Conservation (phyloP, 2,888 invertebrate species). For the Bembecia ichneumoniformis region DNA sequence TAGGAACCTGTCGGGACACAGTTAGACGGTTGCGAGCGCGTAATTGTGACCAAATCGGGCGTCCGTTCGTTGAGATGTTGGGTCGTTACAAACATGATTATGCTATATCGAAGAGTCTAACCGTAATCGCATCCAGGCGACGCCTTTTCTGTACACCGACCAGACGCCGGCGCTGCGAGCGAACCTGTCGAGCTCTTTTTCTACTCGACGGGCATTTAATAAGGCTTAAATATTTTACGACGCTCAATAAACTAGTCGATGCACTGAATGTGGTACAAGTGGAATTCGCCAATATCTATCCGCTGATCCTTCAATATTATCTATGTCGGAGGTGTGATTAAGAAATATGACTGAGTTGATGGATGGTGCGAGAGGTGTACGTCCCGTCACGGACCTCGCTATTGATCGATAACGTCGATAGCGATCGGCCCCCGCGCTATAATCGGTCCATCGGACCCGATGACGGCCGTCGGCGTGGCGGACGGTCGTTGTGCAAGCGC, state of each 20-base stretch:
- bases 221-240: slow-evolving; percentile 25
- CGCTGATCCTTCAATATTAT: not conserved
- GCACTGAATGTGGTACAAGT: not conserved
- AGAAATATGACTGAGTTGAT: slow-evolving; percentile 18
- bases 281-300: not conserved
- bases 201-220: slow-evolving; percentile 9
- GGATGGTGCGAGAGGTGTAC: slow-evolving; percentile 20
- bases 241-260: slow-evolving; percentile 5
- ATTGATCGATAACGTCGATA: slow-evolving; percentile 34
- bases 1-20: slow-evolving; percentile 11
- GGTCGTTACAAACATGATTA: slow-evolving; percentile 21
- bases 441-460: slow-evolving; percentile 8
- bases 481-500: slow-evolving; percentile 37
- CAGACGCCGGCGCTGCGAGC: slow-evolving; percentile 37
- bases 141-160: slow-evolving; percentile 37
- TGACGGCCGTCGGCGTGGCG: slow-evolving; percentile 12
- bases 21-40: slow-evolving; percentile 18
- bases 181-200: slow-evolving; percentile 34
- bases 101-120: slow-evolving; percentile 20
- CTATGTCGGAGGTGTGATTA: slow-evolving; percentile 15
- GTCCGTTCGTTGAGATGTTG: slow-evolving; percentile 5
- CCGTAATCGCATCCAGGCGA: slow-evolving; percentile 22
- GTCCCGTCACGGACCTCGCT: slow-evolving; percentile 15
- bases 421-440: slow-evolving; percentile 23
- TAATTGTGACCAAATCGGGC: slow-evolving; percentile 36